These are phyloP conservation scores for Oscheius sp. DNA, from an alignment of 1,140 invertebrate genomes.

Conservation along the genomic window DNA sequence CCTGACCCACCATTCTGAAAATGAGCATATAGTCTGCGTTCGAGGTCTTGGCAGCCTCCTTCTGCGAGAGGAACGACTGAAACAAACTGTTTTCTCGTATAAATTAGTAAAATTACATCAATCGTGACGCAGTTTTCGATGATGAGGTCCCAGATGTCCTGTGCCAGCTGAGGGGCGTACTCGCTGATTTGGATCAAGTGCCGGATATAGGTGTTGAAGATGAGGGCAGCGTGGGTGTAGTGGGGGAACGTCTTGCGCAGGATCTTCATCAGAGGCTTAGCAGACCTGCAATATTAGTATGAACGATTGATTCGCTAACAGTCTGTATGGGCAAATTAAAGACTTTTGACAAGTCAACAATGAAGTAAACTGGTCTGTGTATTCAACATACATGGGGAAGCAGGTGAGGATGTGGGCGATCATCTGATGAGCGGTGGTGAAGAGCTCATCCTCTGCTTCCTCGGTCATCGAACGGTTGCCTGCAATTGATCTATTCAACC, in stretches of 20 bases:
- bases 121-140: constrained; percentile 7
- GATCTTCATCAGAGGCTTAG: constrained; percentile 1
- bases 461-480: no score
- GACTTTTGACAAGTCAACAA: background rate
- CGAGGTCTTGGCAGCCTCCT: background rate
- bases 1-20: background rate
- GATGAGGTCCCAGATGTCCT: constrained; percentile 18
- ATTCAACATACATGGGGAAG: constrained; percentile 4
- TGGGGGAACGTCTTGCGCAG: constrained; percentile 3
- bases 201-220: constrained; percentile 12
- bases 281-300: constrained; percentile 9
- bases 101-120: constrained; percentile 11
- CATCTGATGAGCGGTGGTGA: constrained; percentile 17
- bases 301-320: background rate
- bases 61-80: background rate
- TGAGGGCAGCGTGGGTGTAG: background rate
- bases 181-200: constrained; percentile 21
- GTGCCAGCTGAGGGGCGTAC: constrained; percentile 4
- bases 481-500: background rate
- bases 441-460: constrained; percentile 1
- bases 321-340: background rate
- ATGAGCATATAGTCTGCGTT: background rate
- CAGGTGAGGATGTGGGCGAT: constrained; percentile 20
- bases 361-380: no score
- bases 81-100: background rate